Evolutionary conservation across 2,113 vertebrate genomes (phyloP).

Genomic region (cattle (Bos taurus)): ARS-UCD2.0 NC_037333.1:61545501-61546000

Average conservation of each 20-base stretch:
- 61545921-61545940: too few relatives aligned
- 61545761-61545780: not conserved
- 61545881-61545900: too few relatives aligned
- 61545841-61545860: not conserved
- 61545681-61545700: fast-evolving
- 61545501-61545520: not conserved
- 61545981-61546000: too few relatives aligned
- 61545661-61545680: not conserved
- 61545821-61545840: not conserved
- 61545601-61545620: not conserved
- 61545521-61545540: not conserved
- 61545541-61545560: not conserved
- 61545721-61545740: not conserved
- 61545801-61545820: not conserved
- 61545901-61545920: too few relatives aligned
- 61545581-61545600: not conserved
- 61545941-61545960: too few relatives aligned
- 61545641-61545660: not conserved
- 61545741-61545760: not conserved
- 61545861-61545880: too few relatives aligned
- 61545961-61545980: too few relatives aligned
- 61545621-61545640: not conserved
- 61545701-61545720: not conserved
- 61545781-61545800: not conserved
- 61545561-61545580: not conserved